Percentiles rank a stretch among this genome's conserved stretches.
phyloP scores from a whole-genome alignment of 2,797 vertebrate genomes.

The Antennarius maculatus region DNA sequence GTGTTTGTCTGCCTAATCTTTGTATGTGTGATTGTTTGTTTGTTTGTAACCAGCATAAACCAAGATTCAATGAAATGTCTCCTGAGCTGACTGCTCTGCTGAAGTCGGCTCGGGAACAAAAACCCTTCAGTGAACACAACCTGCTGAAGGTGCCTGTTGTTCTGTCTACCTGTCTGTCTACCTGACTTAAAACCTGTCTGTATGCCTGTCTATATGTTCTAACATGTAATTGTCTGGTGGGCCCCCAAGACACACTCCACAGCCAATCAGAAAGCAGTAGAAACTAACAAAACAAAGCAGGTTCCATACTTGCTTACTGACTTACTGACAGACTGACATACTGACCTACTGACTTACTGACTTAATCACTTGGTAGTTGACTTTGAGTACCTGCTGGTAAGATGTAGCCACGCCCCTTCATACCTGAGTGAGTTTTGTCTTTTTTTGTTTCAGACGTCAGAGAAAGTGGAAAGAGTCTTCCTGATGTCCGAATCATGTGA shows the following conservation, averaged over 20 bases:
- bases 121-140: conserved; percentile 83
- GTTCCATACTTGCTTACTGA: background rate
- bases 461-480: conserved; percentile 72
- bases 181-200: background rate
- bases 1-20: background rate
- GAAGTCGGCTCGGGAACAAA: conserved; percentile 89
- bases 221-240: no score
- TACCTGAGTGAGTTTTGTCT: no score
- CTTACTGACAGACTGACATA: background rate
- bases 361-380: background rate
- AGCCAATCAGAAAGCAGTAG: no score
- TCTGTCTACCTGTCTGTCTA: background rate
- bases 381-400: background rate
- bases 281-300: no score
- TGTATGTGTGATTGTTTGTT: conserved; percentile 49
- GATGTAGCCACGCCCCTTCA: no score
- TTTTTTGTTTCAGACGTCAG: conserved; percentile 80
- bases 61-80: conserved; percentile 88
- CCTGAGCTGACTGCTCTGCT: conserved; percentile 91
- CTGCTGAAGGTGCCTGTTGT: conserved; percentile 58
- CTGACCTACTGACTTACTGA: background rate
- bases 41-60: conserved; percentile 85
- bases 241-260: no score
- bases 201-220: no score
- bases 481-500: conserved; percentile 55